Evolutionary conservation across 1,140 invertebrate species (phyloP).

Genomic region (Acyrthosiphon pisum): DNA sequence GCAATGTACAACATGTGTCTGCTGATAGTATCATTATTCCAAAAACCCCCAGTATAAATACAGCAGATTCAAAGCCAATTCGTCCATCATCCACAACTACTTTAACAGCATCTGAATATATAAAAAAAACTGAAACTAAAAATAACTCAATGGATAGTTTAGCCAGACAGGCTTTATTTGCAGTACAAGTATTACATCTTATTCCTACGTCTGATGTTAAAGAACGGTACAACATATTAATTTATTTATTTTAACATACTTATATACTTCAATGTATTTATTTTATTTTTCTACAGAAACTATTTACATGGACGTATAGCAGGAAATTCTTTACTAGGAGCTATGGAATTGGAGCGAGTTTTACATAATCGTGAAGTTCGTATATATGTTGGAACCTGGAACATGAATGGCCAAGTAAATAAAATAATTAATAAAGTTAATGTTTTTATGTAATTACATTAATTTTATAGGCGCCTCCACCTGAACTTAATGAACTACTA

Average conservation of each 20-base stretch:
- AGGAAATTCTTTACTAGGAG: constrained; percentile 79
- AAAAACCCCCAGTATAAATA: constrained; percentile 52
- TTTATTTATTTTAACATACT: background rate
- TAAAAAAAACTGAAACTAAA: constrained; percentile 52
- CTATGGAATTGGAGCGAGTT: constrained; percentile 82
- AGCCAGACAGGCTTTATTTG: constrained; percentile 75
- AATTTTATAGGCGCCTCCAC: constrained; percentile 65
- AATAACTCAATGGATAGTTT: constrained; percentile 73
- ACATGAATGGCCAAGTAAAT: constrained; percentile 89
- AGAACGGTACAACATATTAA: constrained; percentile 68
- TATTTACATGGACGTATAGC: constrained; percentile 80
- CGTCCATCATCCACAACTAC: constrained; percentile 32
- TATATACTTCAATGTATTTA: background rate
- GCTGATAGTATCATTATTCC: constrained; percentile 60
- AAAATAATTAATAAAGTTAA: constrained; percentile 1
- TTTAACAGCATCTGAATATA: constrained; percentile 57
- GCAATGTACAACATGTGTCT: constrained; percentile 58
- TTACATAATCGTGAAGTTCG: constrained; percentile 84
- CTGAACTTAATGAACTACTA: constrained; percentile 85
- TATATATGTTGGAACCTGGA: constrained; percentile 94
- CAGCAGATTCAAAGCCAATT: constrained; percentile 44
- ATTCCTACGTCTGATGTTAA: constrained; percentile 80
- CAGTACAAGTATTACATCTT: constrained; percentile 78
- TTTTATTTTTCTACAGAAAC: constrained; percentile 67
- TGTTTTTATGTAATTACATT: constrained; percentile 39